Base-by-base conservation (phyloP, 2,888 invertebrate species). In the Rhyacophila evoluta region DNA sequence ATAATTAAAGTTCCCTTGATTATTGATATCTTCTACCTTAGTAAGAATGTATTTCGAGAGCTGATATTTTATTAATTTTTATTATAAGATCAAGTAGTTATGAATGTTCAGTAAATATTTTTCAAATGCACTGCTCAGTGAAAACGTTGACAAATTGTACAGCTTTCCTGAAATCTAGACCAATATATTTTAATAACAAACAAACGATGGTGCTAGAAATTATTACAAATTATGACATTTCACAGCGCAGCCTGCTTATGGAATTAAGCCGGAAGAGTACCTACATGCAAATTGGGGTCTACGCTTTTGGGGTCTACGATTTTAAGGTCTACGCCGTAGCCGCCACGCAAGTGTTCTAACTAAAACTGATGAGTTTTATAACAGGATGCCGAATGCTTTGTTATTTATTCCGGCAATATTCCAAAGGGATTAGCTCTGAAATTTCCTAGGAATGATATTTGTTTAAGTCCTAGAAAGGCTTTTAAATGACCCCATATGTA, bases 351-450 rank as follows among this genome's bases (percentile, higher is more conserved):
- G 55, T n/a, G n/a, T 55, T 55, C 28, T 29, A 28, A 69, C 69
- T 69, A 33, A 37, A 37, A 37, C 37, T 72, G 72, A 36, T 72
- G 72, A 72, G 37, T 72, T 72, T 72, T 72, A 33, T 72, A 37
- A 37, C 36, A 72, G 37, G 33, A 25, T 36, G n/a, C 37, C 37
- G 11, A 72, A 36, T 72, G 72, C 38, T 72, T 37, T 72, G 72
- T 72, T 72, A 37, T 72, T 72, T 72, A 37, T 72, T 37, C 72
- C 33, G 33, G 25, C 37, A 33, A 37, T 72, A 25, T 37, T 36
- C 72, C 36, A 12, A 72, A 55, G 37, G 72, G 37, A 36, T 25
- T 36, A 72, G 36, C n/a, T 12, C 33, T 71, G 36, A 33, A 71
- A 29, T 71, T 71, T 33, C 38, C 25, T 11, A n/a, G 25, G 37